Conservation (phyloP, 2,113 vertebrate genomes). For the Ochotona curzoniae region DNA sequence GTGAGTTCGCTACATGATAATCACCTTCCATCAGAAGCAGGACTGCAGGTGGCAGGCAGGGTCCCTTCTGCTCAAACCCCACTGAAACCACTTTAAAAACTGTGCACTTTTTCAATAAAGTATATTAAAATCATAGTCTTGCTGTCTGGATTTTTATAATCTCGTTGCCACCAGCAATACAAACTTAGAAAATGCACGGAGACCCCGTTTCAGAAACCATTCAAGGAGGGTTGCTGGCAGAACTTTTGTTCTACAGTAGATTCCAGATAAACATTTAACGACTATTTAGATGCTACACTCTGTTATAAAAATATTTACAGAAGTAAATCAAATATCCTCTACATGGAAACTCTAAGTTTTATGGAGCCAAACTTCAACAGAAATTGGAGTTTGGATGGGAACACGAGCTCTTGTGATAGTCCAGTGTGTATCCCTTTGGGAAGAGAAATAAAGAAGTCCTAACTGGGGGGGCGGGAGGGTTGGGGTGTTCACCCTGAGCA, state of each 20-base stretch:
- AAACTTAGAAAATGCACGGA: neutral
- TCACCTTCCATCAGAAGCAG: constrained; percentile 86
- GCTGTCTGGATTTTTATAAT: constrained; percentile 70
- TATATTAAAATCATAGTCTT: constrained; percentile 91
- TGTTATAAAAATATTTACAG: constrained; percentile 73
- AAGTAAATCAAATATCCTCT: constrained; percentile 64
- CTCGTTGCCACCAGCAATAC: neutral
- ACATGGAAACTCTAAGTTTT: constrained; percentile 35
- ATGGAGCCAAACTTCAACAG: constrained; percentile 60
- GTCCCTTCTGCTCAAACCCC: constrained; percentile 94
- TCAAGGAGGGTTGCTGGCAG: constrained; percentile 19
- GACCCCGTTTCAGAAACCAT: constrained; percentile 26
- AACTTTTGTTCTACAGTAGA: constrained; percentile 26
- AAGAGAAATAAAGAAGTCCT: constrained; percentile 55
- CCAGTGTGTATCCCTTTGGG: constrained; percentile 55
- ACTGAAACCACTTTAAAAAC: constrained; percentile 92
- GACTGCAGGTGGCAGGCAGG: constrained; percentile 89
- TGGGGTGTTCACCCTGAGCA: constrained; percentile 56
- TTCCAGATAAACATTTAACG: constrained; percentile 72
- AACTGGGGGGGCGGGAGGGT: constrained; percentile 57
- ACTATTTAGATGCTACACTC: constrained; percentile 64
- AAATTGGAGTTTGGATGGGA: constrained; percentile 61
- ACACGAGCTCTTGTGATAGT: constrained; percentile 33
- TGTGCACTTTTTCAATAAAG: constrained; percentile 99
- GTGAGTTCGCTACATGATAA: constrained; percentile 89